Evolutionary conservation across 2,888 invertebrate species (phyloP), one percentile per base, ranked within the genome.

Genomic region (Pristionchus mayeri): DNA sequence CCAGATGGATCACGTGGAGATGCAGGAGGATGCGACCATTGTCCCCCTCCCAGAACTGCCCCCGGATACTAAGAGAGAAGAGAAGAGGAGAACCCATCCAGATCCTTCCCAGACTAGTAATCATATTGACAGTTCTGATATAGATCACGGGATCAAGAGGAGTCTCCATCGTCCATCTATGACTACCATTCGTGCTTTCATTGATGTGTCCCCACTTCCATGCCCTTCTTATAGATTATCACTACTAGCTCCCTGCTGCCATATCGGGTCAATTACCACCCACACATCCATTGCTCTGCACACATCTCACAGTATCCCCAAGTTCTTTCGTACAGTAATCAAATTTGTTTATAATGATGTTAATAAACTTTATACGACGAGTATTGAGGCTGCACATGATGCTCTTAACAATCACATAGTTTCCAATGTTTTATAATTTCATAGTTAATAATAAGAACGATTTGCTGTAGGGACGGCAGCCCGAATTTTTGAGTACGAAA

Each of bases 1-100:
- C 80, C 84, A 30, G 80, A 86, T 30, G 88, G 88, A 85, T 24
- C 37, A 16, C 71, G 86, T n/a, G 86, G 86, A 50, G 63, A 67
- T n/a, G n/a, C n/a, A n/a, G n/a, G n/a, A n/a, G n/a, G n/a, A n/a
- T n/a, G n/a, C n/a, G n/a, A n/a, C n/a, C n/a, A n/a, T n/a, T n/a
- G n/a, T n/a, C n/a, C n/a, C n/a, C n/a, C n/a, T n/a, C n/a, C n/a
- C n/a, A n/a, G 83, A 83, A 83, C 83, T 24, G 83, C 83, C 34
- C 83, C 83, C n/a, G 83, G 83, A 67, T 83, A 83, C 50, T 83
- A 83, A 44, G 37, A 40, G 21, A 24, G 24, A 40, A 4, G 44
- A 60, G 48, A 48, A 27, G 44, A 27, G n/a, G 44, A 27, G 21
- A 21, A 27, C 48, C 48, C 27, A 48, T 75, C 75, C 44, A 75